A percentile compares a stretch with the other conserved stretches of the same genome.
phyloP scores from a whole-genome alignment of 2,113 vertebrate genomes.

The Neofelis nebulosa region DNA sequence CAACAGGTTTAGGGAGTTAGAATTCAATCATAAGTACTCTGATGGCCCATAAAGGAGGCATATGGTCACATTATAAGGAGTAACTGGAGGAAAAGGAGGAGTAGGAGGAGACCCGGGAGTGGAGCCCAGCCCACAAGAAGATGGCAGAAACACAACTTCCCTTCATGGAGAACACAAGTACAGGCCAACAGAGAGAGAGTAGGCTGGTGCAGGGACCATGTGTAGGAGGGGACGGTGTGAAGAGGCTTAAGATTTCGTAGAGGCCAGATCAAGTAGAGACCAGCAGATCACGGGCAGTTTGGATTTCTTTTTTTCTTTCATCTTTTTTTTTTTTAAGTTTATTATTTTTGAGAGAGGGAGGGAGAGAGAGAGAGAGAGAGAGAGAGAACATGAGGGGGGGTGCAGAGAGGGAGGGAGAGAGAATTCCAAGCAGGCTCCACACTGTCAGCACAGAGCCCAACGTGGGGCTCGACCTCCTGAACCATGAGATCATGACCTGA shows the following conservation, averaged over 20 bases:
- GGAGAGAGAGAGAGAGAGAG: too few relatives aligned
- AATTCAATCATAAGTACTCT: not conserved
- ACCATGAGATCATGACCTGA: too few relatives aligned
- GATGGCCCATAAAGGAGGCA: not conserved
- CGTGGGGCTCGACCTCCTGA: too few relatives aligned
- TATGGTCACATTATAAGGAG: not conserved
- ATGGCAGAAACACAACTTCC: not conserved
- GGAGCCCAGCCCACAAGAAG: not conserved
- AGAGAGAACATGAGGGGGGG: too few relatives aligned
- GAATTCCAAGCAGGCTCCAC: too few relatives aligned
- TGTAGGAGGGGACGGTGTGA: rapidly evolving
- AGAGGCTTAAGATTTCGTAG: not conserved
- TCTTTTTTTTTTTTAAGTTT: too few relatives aligned
- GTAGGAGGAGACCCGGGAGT: not conserved
- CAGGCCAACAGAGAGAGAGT: not conserved
- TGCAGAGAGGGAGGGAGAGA: too few relatives aligned
- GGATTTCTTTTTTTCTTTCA: not conserved
- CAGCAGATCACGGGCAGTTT: not conserved
- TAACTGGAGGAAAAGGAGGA: not conserved
- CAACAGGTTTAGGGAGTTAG: not conserved
- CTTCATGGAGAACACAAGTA: not conserved
- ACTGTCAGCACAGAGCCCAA: too few relatives aligned
- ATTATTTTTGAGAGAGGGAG: too few relatives aligned
- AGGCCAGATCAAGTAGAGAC: not conserved
- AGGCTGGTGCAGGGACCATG: not conserved